Evolutionary conservation across 2,888 invertebrate species (phyloP).

Genomic region (Xanthia togata): DNA sequence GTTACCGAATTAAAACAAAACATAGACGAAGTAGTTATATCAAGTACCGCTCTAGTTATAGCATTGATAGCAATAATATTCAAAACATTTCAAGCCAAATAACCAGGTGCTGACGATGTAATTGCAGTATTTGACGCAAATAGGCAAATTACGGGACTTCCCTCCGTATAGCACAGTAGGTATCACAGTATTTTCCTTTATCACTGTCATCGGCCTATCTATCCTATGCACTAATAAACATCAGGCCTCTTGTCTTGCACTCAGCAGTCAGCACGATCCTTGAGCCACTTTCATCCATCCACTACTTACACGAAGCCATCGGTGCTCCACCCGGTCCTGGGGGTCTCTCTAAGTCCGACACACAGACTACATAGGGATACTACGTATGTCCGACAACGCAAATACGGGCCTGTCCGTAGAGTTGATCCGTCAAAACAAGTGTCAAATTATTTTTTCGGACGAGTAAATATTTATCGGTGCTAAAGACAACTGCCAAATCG

Average conservation of each 20-base stretch:
- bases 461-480: rapidly evolving
- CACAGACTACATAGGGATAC: no score
- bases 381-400: no score
- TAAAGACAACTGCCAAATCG: no score
- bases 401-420: no score
- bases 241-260: background rate
- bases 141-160: background rate
- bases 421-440: no score
- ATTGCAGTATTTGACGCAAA: slow-evolving; percentile 16
- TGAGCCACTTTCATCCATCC: background rate
- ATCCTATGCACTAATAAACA: background rate
- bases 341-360: no score
- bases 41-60: slow-evolving; percentile 12
- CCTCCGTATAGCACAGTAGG: background rate
- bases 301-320: background rate
- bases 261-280: background rate
- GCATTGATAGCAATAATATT: slow-evolving; percentile 20
- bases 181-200: background rate
- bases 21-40: slow-evolving; percentile 4
- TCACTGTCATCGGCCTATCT: background rate
- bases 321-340: background rate
- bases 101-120: slow-evolving; percentile 1
- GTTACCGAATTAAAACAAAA: slow-evolving; percentile 27
- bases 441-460: no score
- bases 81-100: slow-evolving; percentile 3